These are phyloP conservation scores for Fopius arisanus DNA, from an alignment of 1,140 invertebrate species.

Conservation along the genomic window DNA sequence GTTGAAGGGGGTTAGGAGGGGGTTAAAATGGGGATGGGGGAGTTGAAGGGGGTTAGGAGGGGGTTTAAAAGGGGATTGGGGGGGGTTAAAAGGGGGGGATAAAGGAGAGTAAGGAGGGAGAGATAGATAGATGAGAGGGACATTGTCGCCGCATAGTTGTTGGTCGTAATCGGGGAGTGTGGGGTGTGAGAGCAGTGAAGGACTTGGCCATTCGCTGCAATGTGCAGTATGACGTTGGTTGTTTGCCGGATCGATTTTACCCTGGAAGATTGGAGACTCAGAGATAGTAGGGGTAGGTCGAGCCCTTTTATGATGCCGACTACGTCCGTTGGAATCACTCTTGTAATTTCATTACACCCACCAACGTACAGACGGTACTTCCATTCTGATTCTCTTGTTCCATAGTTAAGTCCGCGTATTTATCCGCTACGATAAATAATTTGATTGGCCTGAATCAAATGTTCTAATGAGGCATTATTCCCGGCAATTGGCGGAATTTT, in stretches of 20 bases:
- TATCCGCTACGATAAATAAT: background rate
- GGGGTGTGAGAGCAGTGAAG: too few species aligned
- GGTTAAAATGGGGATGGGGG: background rate
- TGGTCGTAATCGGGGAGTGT: background rate
- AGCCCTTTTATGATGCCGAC: background rate
- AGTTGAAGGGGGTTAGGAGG: background rate
- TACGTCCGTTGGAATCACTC: background rate
- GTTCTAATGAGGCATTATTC: too few species aligned
- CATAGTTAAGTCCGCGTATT: background rate
- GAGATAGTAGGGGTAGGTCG: background rate
- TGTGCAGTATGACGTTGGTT: conserved; percentile 3
- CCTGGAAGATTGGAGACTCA: background rate
- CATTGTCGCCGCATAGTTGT: background rate
- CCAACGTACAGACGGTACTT: background rate
- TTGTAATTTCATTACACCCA: conserved; percentile 7
- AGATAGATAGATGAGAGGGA: background rate
- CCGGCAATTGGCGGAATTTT: too few species aligned
- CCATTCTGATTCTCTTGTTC: background rate
- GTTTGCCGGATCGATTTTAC: background rate
- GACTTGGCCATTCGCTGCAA: background rate
- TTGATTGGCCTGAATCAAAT: too few species aligned
- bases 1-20: background rate
- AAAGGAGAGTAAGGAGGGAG: background rate
- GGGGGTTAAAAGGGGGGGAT: too few species aligned
- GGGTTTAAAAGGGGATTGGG: background rate